Evolutionary conservation across 2,888 invertebrate genomes (phyloP), one percentile per base, ranked within the genome.

Genomic region (Papilio elwesi): DNA sequence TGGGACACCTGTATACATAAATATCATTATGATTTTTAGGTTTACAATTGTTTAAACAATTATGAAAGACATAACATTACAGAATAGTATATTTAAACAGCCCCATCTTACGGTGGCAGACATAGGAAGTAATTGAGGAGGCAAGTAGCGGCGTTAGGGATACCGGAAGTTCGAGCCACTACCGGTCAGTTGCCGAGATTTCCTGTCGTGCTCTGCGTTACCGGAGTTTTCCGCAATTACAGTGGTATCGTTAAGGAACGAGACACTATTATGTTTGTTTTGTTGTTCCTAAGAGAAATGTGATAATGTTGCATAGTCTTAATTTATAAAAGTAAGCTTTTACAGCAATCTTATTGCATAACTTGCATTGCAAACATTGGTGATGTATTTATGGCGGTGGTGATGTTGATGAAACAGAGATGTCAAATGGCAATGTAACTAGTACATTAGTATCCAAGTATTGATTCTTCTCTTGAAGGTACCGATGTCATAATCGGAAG

Each of bases 91-190:
- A 67, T 55, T 16, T 57, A 52, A 71, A 57, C 5, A 38, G 36
- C 51, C 66, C 48, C 48, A 51, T 26, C 68, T 63, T 55, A 55
- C 8, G 49, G 53, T n/a, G 65, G 73, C 83, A 87, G 86, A 91
- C 88, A 90, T 89, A 86, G 93, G 93, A 93, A 92, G 90, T 89
- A 89, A 91, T 93, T 89, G 89, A 81, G 89, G 87, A 83, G 77
- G 81, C 78, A 81, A 70, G 75, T 73, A 83, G 82, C 79, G 76
- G 81, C 77, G 80, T 76, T 72, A 73, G 66, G 67, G 53, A 59
- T 62, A 74, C 85, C 90, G 91, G 91, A 90, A 79, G 85, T 82
- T 82, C 83, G 87, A 86, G 77, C 86, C 86, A 85, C 87, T 89
- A 82, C 85, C 84, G 87, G 84, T 85, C 84, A 83, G 77, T 75